Evolutionary conservation across 1,140 invertebrate genomes (phyloP), one percentile per base, ranked within the genome.

Genomic region (Sitophilus oryzae): DNA sequence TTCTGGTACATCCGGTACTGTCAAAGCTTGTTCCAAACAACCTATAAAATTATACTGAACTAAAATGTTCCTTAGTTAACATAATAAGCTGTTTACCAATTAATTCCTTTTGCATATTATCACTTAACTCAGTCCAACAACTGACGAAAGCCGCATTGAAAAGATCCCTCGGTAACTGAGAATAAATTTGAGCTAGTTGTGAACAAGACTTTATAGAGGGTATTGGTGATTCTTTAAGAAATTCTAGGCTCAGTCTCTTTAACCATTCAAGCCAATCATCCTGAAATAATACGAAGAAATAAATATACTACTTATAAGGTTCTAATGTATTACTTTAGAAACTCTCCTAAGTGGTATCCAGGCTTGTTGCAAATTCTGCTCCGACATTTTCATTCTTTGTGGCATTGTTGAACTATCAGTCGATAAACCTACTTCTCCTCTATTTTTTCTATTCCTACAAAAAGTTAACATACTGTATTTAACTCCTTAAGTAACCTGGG

Each of bases 191-290:
- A 2, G 95, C 95, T 9, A 99, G 74, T 16, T 89, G 86, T 71
- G 89, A 85, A 68, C 94, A 98, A 0, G 95, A 90, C 65, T 88
- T 79, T 4, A 99, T 74, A 0, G 94, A 91, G 14, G 93, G 91
- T 14, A 93, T 96, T 3, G 94, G 93, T 0, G 94, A 96, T 68
- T 97, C 92, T 67, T 96, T 96, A 2, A 99, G 76, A 9, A 99
- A 76, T 51, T 93, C 93, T 59, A 96, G 91, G 46, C 91, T 93
- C 21, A 99, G 77, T 20, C 91, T 79, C 40, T 89, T 77, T 6
- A 98, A 70, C 96, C 96, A 99, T 74, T 98, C 94, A 5, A 97
- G 75, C 96, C 96, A 99, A 72, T 99, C 96, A 62, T 99, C 96
- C 71, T 37, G 16, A 48, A 40, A 14, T 9, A 44, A 42, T 9